A percentile compares a stretch with the other conserved stretches of the same genome.
phyloP scores from a whole-genome alignment of 2,797 vertebrate species.

The Arremon aurantiirostris region DNA sequence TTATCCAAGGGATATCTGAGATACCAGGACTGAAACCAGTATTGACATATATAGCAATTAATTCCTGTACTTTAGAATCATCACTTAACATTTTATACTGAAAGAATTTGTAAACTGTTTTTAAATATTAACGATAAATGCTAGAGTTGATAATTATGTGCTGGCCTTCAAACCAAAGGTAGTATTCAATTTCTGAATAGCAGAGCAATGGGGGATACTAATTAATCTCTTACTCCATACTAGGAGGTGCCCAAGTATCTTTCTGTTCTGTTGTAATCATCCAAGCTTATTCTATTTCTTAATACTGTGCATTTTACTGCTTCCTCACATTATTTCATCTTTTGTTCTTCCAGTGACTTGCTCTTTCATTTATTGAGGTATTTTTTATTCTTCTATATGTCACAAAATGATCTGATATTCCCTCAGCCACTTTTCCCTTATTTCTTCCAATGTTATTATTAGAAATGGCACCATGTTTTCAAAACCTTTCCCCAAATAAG shows the following conservation, averaged over 20 bases:
- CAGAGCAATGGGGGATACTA: neutral
- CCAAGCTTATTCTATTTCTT: neutral
- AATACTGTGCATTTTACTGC: neutral
- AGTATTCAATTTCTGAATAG: neutral
- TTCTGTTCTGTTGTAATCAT: neutral
- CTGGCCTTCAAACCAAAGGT: neutral
- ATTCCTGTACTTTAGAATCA: neutral
- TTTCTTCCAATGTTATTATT: neutral
- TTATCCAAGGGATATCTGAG: neutral
- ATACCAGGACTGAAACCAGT: neutral
- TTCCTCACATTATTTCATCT: neutral
- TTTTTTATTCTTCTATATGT: neutral
- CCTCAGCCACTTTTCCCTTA: neutral
- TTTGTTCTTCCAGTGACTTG: neutral
- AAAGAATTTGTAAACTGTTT: neutral
- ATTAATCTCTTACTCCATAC: neutral
- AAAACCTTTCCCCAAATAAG: neutral
- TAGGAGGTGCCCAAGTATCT: neutral
- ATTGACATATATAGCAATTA: neutral
- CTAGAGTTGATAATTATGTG: neutral
- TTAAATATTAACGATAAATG: neutral
- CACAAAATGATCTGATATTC: neutral
- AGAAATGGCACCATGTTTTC: neutral
- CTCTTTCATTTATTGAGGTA: rapidly evolving
- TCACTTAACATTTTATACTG: neutral